These are phyloP conservation scores for Hypselothyrea guttata DNA, from an alignment of 2,888 invertebrate species.

Conservation along the genomic window DNA sequence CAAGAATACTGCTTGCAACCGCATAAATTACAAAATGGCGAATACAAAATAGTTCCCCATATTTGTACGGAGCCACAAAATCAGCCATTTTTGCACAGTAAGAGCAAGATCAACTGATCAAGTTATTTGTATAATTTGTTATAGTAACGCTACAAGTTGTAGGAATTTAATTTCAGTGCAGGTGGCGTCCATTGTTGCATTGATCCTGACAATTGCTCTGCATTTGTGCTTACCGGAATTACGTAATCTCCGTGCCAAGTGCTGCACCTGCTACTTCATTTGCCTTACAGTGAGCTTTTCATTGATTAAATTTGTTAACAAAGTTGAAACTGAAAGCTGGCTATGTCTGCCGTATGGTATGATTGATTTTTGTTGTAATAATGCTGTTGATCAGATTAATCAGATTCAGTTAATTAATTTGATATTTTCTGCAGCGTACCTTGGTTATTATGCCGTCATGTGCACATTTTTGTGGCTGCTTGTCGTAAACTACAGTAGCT, in stretches of 20 bases:
- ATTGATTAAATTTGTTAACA: no score
- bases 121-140: no score
- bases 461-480: conserved; percentile 90
- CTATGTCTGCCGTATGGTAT: no score
- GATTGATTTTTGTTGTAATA: no score
- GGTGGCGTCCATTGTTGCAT: conserved; percentile 87
- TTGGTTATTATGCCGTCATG: conserved; percentile 87
- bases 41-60: conserved; percentile 4
- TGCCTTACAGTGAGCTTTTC: background rate
- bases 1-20: conserved; percentile 23
- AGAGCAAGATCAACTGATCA: no score
- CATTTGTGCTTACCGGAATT: background rate
- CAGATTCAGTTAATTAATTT: no score
- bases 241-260: background rate
- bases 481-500: no score
- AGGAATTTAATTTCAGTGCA: conserved; percentile 63
- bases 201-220: conserved; percentile 85
- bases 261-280: background rate
- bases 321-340: no score
- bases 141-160: no score
- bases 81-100: background rate
- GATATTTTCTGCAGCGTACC: conserved; percentile 40
- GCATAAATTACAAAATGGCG: background rate
- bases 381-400: no score
- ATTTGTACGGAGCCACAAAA: background rate